Evolutionary conservation across 2,888 invertebrate genomes (phyloP), one percentile per base, ranked within the genome.

Genomic region (Cosmorhoe ocellata): DNA sequence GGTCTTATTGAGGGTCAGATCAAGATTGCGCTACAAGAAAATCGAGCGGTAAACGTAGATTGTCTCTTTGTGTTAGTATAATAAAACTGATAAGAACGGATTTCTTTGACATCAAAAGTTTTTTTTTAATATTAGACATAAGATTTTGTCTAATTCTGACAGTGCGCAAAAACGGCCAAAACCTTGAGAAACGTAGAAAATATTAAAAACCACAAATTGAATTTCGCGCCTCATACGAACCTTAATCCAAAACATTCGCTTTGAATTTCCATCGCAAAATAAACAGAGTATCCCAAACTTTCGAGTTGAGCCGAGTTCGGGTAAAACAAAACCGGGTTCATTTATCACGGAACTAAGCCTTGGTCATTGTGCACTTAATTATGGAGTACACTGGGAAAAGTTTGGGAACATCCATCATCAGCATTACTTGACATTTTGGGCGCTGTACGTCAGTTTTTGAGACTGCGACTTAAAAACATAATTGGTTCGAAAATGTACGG

Each of bases 311-410:
- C 61, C 64, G 40, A 44, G 46, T 38, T 51, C 11, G 41, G 41
- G 28, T 32, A 9, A 64, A 65, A 66, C 64, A 65, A 73, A 59
- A 69, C 48, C 40, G 61, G 62, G 63, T 55, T 59, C 68, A 73
- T 74, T 73, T 73, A 74, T 74, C 72, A 74, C 64, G 61, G 51
- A 60, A 63, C 61, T 64, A 61, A 63, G 61, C 51, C 55, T 28
- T 32, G 48, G 44, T 53, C 59, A 65, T 61, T 63, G 66, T 64
- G 64, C 62, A 68, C 64, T 71, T 68, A 61, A 71, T 74, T 71
- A 69, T 66, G 57, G 48, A 57, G 60, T 60, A 59, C 52, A 57
- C 44, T 45, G 49, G 55, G 59, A 54, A 51, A 60, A 63, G 44
- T 59, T 61, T 52, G 40, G 33, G 30, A 33, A 28, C 40, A 55